A percentile compares a stretch with the other conserved stretches of the same genome.
Evolutionary conservation across 2,797 vertebrate genomes (phyloP).

Genomic region (Neopelma chrysocephalum): DNA sequence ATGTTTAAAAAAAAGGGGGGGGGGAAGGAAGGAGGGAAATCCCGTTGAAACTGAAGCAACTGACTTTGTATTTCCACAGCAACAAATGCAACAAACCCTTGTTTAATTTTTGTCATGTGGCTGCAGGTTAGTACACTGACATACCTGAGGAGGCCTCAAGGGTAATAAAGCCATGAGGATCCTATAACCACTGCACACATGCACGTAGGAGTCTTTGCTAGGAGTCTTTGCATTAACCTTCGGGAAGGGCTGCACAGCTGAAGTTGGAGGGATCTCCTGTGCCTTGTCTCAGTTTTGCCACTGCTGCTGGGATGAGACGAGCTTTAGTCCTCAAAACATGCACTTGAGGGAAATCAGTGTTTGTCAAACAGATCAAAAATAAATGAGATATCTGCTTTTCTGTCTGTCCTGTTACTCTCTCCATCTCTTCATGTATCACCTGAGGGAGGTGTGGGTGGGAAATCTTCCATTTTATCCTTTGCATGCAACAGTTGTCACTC

Average conservation of each 20-base stretch:
- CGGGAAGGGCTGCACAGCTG: not conserved
- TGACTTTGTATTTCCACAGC: not conserved
- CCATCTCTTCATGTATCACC: not conserved
- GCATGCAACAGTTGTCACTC: not conserved
- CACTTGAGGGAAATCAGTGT: not conserved
- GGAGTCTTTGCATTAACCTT: not conserved
- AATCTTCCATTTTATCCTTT: not conserved
- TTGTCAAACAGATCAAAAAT: not conserved
- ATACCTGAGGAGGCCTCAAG: not conserved
- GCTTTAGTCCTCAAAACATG: not conserved
- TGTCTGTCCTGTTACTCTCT: not conserved
- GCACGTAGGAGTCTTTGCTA: conserved; percentile 3
- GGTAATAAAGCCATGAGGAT: not conserved
- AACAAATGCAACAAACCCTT: not conserved
- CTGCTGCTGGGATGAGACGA: not conserved
- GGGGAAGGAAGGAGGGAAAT: not conserved
- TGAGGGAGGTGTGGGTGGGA: not conserved
- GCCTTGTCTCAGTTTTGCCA: not conserved
- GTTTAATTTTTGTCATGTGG: conserved; percentile 33
- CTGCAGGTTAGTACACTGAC: conserved; percentile 18
- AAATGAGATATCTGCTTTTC: not conserved
- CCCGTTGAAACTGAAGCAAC: not conserved
- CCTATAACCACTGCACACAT: not conserved
- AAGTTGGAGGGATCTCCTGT: not conserved
- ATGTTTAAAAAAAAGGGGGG: not conserved